A percentile compares a stretch with the other conserved stretches of the same genome.
These are phyloP conservation scores for Accipiter badius DNA, from an alignment of 2,797 vertebrate species.

Conservation along the genomic window DNA sequence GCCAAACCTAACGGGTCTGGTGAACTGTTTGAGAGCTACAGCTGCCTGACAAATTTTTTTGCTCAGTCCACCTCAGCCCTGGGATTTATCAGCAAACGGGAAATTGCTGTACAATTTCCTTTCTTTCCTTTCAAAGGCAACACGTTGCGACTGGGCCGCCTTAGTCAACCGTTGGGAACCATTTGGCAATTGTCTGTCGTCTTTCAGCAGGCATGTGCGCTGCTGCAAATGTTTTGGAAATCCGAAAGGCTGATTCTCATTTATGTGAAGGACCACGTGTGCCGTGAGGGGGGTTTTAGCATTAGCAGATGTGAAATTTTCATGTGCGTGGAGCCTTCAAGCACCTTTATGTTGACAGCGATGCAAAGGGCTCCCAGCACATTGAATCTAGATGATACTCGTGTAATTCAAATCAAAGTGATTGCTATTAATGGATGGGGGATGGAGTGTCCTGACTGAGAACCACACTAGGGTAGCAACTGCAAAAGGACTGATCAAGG, in stretches of 20 bases:
- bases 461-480: neutral
- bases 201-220: neutral
- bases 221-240: neutral
- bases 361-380: neutral
- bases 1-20: neutral
- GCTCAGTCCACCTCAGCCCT: neutral
- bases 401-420: neutral
- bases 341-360: neutral
- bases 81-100: neutral
- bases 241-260: neutral
- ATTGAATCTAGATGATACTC: neutral
- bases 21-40: neutral
- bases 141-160: neutral
- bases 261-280: neutral
- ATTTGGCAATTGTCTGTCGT: accelerated
- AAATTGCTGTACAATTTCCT: neutral
- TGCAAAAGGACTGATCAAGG: neutral
- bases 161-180: neutral
- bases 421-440: neutral
- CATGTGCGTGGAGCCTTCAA: neutral
- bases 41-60: neutral
- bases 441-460: neutral
- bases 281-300: neutral
- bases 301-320: neutral
- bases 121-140: neutral